A percentile compares a stretch with the other conserved stretches of the same genome.
Evolutionary conservation across 2,797 vertebrate species (phyloP).

Genomic region (Chromobotia macracanthus): DNA sequence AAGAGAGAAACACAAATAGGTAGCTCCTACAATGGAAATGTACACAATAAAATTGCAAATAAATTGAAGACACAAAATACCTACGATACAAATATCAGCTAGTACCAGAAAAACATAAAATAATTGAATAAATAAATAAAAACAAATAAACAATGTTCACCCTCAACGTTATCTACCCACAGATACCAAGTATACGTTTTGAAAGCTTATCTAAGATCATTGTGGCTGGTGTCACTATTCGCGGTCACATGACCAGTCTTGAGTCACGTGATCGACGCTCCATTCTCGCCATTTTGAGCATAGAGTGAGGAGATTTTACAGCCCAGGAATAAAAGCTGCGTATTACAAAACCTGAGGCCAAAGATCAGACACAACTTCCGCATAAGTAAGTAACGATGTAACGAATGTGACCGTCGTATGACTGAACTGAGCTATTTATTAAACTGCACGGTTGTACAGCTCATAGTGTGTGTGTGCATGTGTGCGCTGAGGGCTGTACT

Average conservation of each 20-base stretch:
- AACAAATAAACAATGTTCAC: too few species aligned
- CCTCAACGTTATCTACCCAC: too few species aligned
- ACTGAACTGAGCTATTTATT: slow-evolving; percentile 62
- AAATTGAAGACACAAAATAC: too few species aligned
- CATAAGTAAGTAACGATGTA: slow-evolving; percentile 72
- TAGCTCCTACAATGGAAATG: too few species aligned
- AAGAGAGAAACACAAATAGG: too few species aligned
- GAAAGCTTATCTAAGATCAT: not conserved
- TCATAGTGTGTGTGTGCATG: slow-evolving; percentile 52
- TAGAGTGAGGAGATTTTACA: slow-evolving; percentile 75
- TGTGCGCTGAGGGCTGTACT: slow-evolving; percentile 13
- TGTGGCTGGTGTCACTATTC: not conserved
- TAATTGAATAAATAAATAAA: too few species aligned
- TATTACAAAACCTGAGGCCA: slow-evolving; percentile 72
- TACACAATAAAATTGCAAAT: too few species aligned
- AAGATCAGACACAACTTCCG: slow-evolving; percentile 68
- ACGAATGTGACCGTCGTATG: slow-evolving; percentile 43
- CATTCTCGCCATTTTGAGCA: slow-evolving; percentile 90
- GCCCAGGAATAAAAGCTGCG: slow-evolving; percentile 66
- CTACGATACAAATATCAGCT: too few species aligned
- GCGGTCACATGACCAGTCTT: slow-evolving; percentile 81
- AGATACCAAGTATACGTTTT: not conserved
- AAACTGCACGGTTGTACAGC: slow-evolving; percentile 52
- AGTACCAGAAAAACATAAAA: too few species aligned
- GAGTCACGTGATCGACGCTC: slow-evolving; percentile 85